A percentile compares a stretch with the other conserved stretches of the same genome.
phyloP scores from a whole-genome alignment of 2,113 vertebrate species.

The Notarius lentiginosus region DNA sequence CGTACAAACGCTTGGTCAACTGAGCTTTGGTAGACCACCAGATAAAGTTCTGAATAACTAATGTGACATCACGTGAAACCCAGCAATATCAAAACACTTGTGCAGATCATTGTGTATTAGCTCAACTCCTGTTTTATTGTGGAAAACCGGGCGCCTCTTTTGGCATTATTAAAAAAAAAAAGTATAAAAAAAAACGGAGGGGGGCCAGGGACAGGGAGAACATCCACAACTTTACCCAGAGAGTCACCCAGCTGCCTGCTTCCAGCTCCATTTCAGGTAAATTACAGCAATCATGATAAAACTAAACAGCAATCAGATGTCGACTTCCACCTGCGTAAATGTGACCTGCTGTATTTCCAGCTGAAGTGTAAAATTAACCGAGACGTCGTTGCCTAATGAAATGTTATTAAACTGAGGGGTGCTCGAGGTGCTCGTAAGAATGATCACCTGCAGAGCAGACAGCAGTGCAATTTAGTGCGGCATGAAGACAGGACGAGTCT shows the following conservation, averaged over 20 bases:
- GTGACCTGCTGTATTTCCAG: background rate
- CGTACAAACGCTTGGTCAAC: too few relatives aligned
- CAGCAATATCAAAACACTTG: background rate
- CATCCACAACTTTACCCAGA: background rate
- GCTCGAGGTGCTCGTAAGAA: background rate
- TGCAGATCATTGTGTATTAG: background rate
- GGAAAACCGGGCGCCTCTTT: background rate
- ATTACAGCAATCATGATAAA: conserved; percentile 1
- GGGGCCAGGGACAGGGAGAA: background rate
- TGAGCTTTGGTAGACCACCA: too few relatives aligned
- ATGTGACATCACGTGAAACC: too few relatives aligned
- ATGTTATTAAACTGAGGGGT: background rate
- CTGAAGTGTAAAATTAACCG: background rate
- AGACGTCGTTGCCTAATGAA: background rate
- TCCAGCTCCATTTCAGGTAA: conserved; percentile 1
- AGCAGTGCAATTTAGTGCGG: background rate
- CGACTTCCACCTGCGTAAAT: background rate
- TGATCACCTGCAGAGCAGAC: background rate
- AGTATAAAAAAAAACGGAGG: too few relatives aligned
- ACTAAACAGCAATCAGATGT: background rate
- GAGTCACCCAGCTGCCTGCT: background rate
- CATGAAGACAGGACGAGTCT: background rate
- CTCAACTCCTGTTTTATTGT: background rate
- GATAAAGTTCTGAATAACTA: too few relatives aligned
- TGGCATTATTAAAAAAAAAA: too few relatives aligned